Evolutionary conservation across 1,140 invertebrate species (phyloP), one percentile per base, ranked within the genome.

Genomic region (Cydia strobilella): DNA sequence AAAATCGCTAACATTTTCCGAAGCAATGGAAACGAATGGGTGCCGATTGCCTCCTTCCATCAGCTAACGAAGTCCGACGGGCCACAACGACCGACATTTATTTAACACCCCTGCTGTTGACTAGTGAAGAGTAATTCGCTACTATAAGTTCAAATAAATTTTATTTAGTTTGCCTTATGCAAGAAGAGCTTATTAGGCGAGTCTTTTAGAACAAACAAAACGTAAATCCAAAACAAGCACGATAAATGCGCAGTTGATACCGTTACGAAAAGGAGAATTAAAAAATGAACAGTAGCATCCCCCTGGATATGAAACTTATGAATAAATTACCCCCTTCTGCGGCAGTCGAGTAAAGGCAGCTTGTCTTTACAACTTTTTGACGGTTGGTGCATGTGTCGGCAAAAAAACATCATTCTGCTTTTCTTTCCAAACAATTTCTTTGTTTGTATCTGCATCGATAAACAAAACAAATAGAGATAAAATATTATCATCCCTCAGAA

Each of bases 1-100:
- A 59, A 59, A 23, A 59, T 59, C 9, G 54, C 54, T 1, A 59
- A 18, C 54, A 59, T 59, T 69, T 39, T 42, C 65, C 31, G 15
- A 35, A 39, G 27, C 13, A 18, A 35, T 69, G 31, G 63, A 69
- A 35, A 69, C 27, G 65, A 69, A 69, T 69, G 65, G 27, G n/a
- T 10, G 27, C 23, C n/a, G 65, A 69, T 69, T 20, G 65, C 65
- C n/a, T 18, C 23, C 27, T 69, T 69, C 65, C 65, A 35, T 69
- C 65, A 69, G 65, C 65, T 69, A 69, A 69, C 65, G 65, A 69
- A 69, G 27, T 69, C 65, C 27, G 65, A 39, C 27, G 27, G 31
- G 15, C 65, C 63, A 35, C 65, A 69, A 69, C 65, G 65, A 69
- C 65, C 31, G 13, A 20, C 65, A 69, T 69, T 69, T 69, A 69